Conservation (phyloP, 2,113 vertebrate genomes). For the Zosterops japonicus region DNA sequence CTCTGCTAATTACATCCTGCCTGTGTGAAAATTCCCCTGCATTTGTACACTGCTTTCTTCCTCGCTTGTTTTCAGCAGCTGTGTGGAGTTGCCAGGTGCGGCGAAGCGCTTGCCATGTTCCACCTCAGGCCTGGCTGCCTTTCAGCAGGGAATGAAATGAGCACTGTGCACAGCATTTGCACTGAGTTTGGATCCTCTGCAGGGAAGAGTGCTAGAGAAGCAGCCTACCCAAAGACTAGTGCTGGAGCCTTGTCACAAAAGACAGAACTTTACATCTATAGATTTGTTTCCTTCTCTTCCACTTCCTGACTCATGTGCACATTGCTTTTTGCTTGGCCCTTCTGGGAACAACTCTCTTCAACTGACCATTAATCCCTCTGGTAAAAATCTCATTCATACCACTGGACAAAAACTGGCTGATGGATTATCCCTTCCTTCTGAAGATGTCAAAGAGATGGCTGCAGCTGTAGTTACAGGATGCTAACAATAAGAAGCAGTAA, state of each 20-base stretch:
- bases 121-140: conserved; percentile 43
- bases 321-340: background rate
- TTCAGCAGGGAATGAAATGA: conserved; percentile 38
- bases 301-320: background rate
- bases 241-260: background rate
- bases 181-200: background rate
- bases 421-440: background rate
- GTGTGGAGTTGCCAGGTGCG: conserved; percentile 4
- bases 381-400: background rate
- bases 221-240: background rate
- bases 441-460: background rate
- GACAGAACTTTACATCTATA: background rate
- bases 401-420: background rate
- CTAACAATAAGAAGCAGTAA: background rate
- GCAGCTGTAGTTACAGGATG: background rate
- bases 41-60: background rate
- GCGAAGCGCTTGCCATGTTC: background rate
- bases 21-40: conserved; percentile 40
- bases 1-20: conserved; percentile 60
- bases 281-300: background rate
- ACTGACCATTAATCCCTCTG: background rate
- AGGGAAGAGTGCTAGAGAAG: background rate
- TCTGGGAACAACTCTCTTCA: background rate
- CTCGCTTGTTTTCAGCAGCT: conserved; percentile 24
- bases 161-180: conserved; percentile 13